Evolutionary conservation across 2,888 invertebrate species (phyloP).

Genomic region (Spilosoma lubricipeda): DNA sequence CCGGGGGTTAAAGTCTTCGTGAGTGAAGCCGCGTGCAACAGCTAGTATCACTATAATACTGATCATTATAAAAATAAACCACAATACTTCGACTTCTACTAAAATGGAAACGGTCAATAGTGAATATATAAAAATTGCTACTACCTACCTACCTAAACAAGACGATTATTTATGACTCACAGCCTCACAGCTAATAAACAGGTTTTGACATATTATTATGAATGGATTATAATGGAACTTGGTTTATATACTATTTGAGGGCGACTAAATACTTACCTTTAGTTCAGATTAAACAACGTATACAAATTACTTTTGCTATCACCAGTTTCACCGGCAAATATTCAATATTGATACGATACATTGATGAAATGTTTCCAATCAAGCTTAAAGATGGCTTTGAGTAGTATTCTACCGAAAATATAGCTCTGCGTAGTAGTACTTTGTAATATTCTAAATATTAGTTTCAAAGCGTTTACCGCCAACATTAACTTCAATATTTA

Average conservation of each 20-base stretch:
- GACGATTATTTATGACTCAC: no score
- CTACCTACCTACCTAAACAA: no score
- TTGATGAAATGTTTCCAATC: neutral
- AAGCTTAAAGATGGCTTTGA: neutral
- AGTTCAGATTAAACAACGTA: neutral
- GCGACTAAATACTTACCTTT: neutral
- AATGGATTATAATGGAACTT: no score
- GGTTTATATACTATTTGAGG: neutral
- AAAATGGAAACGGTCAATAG: no score
- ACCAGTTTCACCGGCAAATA: neutral
- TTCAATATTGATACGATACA: neutral
- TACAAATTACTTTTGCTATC: neutral
- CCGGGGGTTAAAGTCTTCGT: no score
- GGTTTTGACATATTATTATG: no score
- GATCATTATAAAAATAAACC: no score
- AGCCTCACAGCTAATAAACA: no score
- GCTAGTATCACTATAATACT: no score
- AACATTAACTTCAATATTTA: neutral
- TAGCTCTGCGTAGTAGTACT: neutral
- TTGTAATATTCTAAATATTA: neutral
- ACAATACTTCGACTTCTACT: no score
- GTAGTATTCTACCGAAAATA: neutral
- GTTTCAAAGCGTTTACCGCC: neutral
- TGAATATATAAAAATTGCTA: no score
- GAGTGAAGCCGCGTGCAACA: no score